Percentiles rank a stretch among this genome's conserved stretches.
Evolutionary conservation across 2,113 vertebrate species (phyloP).

Genomic region (Tupaia tana): DNA sequence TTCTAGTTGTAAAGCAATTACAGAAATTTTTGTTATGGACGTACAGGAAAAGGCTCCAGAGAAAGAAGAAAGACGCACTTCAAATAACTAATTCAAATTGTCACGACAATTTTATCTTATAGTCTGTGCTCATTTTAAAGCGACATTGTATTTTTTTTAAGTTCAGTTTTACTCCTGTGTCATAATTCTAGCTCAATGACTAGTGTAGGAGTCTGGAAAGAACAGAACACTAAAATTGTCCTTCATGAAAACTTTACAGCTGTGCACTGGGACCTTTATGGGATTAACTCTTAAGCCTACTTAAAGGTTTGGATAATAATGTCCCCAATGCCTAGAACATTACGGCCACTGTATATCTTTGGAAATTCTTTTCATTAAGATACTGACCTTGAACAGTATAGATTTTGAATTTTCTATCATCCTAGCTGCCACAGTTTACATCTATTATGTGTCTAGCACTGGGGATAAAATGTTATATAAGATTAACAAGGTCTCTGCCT

Average conservation of each 20-base stretch:
- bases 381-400: neutral
- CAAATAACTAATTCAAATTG: slow-evolving; percentile 30
- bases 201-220: neutral
- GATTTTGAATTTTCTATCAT: slow-evolving; percentile 22
- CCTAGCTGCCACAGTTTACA: neutral
- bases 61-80: slow-evolving; percentile 4
- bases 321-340: neutral
- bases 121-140: slow-evolving; percentile 34
- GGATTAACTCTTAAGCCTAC: neutral
- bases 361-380: neutral
- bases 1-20: slow-evolving; percentile 42
- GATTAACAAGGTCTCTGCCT: slow-evolving; percentile 35
- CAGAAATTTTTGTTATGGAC: slow-evolving; percentile 24
- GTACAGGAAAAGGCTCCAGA: neutral
- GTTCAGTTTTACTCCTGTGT: slow-evolving; percentile 37
- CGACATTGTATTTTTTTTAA: neutral
- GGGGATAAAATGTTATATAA: neutral
- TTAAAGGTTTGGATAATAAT: neutral
- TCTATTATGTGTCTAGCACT: neutral
- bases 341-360: neutral
- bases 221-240: neutral
- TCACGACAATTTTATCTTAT: slow-evolving; percentile 15
- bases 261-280: neutral
- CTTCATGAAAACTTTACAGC: slow-evolving; percentile 30
- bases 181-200: slow-evolving; percentile 45